phyloP scores from a whole-genome alignment of 2,888 invertebrate genomes.

The Parascotia fuliginaria region DNA sequence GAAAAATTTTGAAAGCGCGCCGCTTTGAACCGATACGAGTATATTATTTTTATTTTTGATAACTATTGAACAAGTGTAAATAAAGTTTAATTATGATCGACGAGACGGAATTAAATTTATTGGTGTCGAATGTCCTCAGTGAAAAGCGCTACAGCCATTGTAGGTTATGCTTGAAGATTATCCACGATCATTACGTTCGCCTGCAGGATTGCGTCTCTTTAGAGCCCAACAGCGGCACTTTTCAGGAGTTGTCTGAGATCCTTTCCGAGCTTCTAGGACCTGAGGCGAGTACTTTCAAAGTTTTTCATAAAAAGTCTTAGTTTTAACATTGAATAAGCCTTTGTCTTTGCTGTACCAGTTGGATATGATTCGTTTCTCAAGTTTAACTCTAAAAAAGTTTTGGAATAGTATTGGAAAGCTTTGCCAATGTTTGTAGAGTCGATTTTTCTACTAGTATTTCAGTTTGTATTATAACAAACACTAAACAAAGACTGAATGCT shows the following conservation, averaged over 20 bases:
- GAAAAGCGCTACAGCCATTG: slow-evolving; percentile 70
- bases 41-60: background rate
- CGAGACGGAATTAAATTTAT: slow-evolving; percentile 52
- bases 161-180: slow-evolving; percentile 72
- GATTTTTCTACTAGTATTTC: no score
- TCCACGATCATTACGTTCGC: slow-evolving; percentile 60
- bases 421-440: no score
- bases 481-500: no score
- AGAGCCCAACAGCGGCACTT: slow-evolving; percentile 35
- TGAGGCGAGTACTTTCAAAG: slow-evolving; percentile 47
- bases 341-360: no score
- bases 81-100: slow-evolving; percentile 45
- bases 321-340: no score
- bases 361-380: no score
- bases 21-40: slow-evolving; percentile 24
- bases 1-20: slow-evolving; percentile 67
- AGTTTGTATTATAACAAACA: no score
- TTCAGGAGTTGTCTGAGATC: slow-evolving; percentile 52
- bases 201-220: slow-evolving; percentile 62
- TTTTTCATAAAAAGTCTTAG: no score
- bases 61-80: background rate
- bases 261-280: slow-evolving; percentile 55
- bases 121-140: slow-evolving; percentile 67
- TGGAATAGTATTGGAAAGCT: no score
- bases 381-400: no score